A percentile compares a stretch with the other conserved stretches of the same genome.
Conservation (phyloP, 2,888 invertebrate species). For the Rhingia campestris region DNA sequence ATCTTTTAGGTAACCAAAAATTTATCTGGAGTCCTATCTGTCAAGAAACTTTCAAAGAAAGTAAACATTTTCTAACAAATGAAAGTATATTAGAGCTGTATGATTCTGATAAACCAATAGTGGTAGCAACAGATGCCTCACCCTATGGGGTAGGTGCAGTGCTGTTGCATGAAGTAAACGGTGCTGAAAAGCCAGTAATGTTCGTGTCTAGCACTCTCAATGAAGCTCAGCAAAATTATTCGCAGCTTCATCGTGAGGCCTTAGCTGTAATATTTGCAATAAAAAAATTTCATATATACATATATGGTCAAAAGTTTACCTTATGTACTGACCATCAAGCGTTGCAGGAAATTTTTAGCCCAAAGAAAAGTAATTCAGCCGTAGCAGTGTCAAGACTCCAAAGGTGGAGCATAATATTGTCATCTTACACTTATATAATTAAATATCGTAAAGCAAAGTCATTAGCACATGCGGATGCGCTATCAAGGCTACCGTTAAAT, state of each 20-base stretch:
- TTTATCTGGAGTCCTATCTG: too few relatives aligned
- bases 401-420: too few relatives aligned
- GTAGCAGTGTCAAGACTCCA: too few relatives aligned
- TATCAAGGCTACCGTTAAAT: too few relatives aligned
- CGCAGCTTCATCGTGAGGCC: conserved; percentile 34
- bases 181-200: conserved; percentile 30
- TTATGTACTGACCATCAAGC: conserved; percentile 70
- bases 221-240: too few relatives aligned
- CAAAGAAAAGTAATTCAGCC: too few relatives aligned
- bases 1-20: too few relatives aligned
- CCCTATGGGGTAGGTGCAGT: conserved; percentile 14
- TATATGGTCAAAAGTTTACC: conserved; percentile 77
- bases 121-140: conserved; percentile 13
- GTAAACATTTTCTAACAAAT: conserved; percentile 1
- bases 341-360: conserved; percentile 71
- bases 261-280: conserved; percentile 16
- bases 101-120: conserved; percentile 8
- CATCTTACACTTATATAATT: too few relatives aligned
- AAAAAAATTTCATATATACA: conserved; percentile 79
- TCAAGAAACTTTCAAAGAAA: conserved; percentile 13
- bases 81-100: conserved; percentile 4
- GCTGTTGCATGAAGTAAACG: conserved; percentile 7
- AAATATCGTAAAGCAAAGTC: too few relatives aligned
- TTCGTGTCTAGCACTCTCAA: too few relatives aligned
- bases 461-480: too few relatives aligned